phyloP scores from a whole-genome alignment of 2,113 vertebrate genomes.

The Falcunculus frontatus region DNA sequence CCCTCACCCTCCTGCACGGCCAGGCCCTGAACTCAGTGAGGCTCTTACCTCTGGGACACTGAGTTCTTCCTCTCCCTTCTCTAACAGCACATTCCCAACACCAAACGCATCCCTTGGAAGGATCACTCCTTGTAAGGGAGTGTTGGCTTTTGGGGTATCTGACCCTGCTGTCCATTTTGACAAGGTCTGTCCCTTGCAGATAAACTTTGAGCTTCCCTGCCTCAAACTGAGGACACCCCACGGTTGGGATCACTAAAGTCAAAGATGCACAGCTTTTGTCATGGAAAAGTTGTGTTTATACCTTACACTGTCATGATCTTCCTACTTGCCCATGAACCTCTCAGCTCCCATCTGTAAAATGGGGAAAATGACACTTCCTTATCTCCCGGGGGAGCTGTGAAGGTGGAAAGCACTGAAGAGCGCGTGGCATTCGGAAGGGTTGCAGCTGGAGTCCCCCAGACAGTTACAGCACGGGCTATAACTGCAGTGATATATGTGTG shows the following conservation, averaged over 20 bases:
- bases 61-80: neutral
- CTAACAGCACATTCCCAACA: neutral
- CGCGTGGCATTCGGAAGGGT: neutral
- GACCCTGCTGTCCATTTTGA: neutral
- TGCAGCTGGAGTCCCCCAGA: constrained; percentile 24
- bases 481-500: constrained; percentile 3
- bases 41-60: neutral
- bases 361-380: constrained; percentile 15
- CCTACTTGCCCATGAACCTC: neutral
- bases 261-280: neutral
- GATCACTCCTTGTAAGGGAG: neutral
- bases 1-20: rapidly evolving
- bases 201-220: neutral
- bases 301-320: neutral
- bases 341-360: neutral
- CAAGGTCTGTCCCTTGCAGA: neutral
- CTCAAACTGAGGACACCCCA: neutral
- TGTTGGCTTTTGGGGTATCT: neutral
- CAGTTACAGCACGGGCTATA: neutral
- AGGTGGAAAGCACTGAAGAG: constrained; percentile 25
- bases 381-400: neutral
- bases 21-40: rapidly evolving
- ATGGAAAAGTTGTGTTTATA: neutral
- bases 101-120: neutral
- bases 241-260: neutral